Percentiles rank a stretch among this genome's conserved stretches.
Evolutionary conservation across 2,888 invertebrate species (phyloP).

Genomic region (Monopis laevigella): DNA sequence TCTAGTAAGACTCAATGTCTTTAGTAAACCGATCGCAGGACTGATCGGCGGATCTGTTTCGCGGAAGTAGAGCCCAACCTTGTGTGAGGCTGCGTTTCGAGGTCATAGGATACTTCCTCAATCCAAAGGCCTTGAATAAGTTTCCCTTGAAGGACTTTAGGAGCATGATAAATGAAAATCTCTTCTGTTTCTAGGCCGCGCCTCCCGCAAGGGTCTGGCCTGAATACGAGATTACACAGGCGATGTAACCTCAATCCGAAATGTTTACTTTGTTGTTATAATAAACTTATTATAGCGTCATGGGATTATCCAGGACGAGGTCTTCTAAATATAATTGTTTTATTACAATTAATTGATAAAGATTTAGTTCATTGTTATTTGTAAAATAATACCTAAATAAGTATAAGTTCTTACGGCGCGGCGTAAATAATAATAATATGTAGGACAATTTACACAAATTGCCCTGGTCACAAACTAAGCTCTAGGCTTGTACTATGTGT

Average conservation of each 20-base stretch:
- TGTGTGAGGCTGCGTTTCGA: conserved; percentile 10
- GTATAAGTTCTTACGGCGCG: too few relatives aligned
- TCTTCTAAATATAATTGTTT: too few relatives aligned
- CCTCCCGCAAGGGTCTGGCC: conserved; percentile 29
- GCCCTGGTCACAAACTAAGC: too few relatives aligned
- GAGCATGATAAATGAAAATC: conserved; percentile 50
- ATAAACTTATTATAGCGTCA: too few relatives aligned
- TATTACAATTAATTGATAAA: too few relatives aligned
- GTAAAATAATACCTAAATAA: too few relatives aligned
- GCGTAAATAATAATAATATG: too few relatives aligned
- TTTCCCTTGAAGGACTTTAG: conserved; percentile 45
- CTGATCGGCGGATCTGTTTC: conserved; percentile 31
- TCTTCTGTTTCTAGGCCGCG: conserved; percentile 42
- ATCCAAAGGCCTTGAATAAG: conserved; percentile 43
- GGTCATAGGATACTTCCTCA: conserved; percentile 46
- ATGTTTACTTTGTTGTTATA: conserved; percentile 7
- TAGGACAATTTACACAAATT: too few relatives aligned
- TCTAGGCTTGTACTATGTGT: too few relatives aligned
- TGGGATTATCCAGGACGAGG: too few relatives aligned
- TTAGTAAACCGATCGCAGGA: conserved; percentile 22
- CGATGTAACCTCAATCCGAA: conserved; percentile 2
- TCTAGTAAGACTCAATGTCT: not conserved
- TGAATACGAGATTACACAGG: conserved; percentile 33
- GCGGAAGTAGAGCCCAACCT: conserved; percentile 12
- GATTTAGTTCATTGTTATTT: too few relatives aligned